Percentiles rank a stretch among this genome's conserved stretches.
phyloP scores from a whole-genome alignment of 2,797 vertebrate genomes.

The Leptodactylus fallax region DNA sequence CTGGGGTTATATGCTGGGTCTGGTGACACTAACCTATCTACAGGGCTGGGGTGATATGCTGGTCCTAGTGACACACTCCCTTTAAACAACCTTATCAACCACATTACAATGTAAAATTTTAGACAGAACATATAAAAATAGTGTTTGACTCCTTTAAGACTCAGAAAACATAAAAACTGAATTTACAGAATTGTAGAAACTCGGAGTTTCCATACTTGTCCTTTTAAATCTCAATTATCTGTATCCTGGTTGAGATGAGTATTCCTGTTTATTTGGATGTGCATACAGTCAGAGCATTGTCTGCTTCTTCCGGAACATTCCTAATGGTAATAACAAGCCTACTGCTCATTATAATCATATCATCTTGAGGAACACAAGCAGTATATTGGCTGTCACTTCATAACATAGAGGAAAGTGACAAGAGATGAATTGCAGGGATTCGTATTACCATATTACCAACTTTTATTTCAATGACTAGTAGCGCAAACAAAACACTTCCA shows the following conservation, averaged over 20 bases:
- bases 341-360: constrained; percentile 41
- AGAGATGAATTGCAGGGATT: constrained; percentile 32
- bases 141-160: no score
- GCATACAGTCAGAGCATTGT: not conserved
- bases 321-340: constrained; percentile 38
- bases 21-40: no score
- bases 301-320: constrained; percentile 15
- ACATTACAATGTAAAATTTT: no score
- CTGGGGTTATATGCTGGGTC: no score
- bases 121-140: no score
- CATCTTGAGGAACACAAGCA: constrained; percentile 3
- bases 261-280: not conserved
- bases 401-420: constrained; percentile 35
- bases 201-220: no score
- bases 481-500: constrained; percentile 21
- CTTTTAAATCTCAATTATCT: not conserved
- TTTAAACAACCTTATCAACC: no score
- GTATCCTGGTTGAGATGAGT: not conserved
- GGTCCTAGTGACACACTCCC: no score
- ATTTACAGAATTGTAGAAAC: no score
- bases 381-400: constrained; percentile 35
- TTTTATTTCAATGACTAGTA: constrained; percentile 30
- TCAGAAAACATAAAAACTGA: no score
- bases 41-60: no score
- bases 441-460: constrained; percentile 35